Evolutionary conservation across 2,797 vertebrate genomes (phyloP).

Genomic region (Odontamblyopus lacepedii): DNA sequence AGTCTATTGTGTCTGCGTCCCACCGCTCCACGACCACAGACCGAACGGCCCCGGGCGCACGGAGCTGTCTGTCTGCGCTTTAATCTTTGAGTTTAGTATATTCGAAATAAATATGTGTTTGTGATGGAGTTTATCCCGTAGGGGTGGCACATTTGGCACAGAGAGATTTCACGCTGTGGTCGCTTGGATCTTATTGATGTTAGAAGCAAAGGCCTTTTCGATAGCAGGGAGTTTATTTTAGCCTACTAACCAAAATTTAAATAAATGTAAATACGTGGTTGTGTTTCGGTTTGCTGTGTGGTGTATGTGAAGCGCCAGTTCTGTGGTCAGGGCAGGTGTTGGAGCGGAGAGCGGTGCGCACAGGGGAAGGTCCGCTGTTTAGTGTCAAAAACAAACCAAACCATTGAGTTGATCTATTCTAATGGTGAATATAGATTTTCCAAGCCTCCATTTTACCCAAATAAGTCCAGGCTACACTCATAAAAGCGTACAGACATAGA

Average conservation of each 20-base stretch:
- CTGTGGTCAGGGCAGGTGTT: background rate
- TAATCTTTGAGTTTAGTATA: background rate
- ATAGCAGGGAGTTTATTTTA: background rate
- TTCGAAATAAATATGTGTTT: background rate
- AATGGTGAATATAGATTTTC: too few relatives aligned
- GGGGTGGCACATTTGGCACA: too few relatives aligned
- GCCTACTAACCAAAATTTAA: background rate
- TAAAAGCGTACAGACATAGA: too few relatives aligned
- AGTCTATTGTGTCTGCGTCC: constrained; percentile 65
- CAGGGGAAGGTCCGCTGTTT: background rate
- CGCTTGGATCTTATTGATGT: background rate
- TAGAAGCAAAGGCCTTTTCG: background rate
- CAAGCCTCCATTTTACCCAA: background rate
- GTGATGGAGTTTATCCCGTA: background rate
- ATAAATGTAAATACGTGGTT: background rate
- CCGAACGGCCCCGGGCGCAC: too few relatives aligned
- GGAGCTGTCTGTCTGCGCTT: background rate
- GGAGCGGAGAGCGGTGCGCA: background rate
- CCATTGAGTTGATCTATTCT: background rate
- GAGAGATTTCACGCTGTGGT: background rate
- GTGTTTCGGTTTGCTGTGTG: background rate
- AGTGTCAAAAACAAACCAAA: background rate
- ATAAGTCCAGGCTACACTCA: background rate
- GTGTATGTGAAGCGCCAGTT: background rate
- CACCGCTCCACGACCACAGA: constrained; percentile 19